phyloP scores from a whole-genome alignment of 2,797 vertebrate genomes.

The Falco cherrug region DNA sequence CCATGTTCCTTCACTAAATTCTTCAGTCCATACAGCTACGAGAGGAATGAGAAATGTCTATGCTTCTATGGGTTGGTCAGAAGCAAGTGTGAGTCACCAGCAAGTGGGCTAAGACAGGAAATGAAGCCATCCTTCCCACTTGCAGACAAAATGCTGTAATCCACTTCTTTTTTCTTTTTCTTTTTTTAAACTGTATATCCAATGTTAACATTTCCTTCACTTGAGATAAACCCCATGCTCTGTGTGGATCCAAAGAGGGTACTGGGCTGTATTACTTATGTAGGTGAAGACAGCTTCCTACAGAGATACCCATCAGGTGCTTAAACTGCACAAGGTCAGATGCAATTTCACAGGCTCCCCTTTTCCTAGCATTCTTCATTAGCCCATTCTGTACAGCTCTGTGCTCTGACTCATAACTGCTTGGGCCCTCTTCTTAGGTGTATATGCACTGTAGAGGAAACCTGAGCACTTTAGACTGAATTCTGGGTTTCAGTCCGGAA shows the following conservation, averaged over 20 bases:
- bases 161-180: too few relatives aligned
- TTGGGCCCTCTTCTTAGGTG: background rate
- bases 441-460: background rate
- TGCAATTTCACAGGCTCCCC: rapidly evolving
- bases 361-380: background rate
- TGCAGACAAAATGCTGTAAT: background rate
- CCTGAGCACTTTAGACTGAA: background rate
- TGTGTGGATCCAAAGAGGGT: background rate
- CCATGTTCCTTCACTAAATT: background rate
- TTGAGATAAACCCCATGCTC: background rate
- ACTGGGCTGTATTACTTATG: background rate
- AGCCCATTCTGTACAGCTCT: background rate
- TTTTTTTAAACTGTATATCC: too few relatives aligned
- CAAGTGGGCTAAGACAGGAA: background rate
- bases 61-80: background rate
- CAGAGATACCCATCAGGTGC: background rate
- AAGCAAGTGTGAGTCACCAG: background rate
- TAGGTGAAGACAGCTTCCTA: background rate
- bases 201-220: background rate
- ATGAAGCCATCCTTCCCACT: background rate
- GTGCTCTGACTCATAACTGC: background rate
- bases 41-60: background rate
- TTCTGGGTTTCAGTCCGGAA: background rate
- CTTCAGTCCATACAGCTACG: background rate
- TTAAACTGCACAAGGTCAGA: background rate